phyloP scores from a whole-genome alignment of 2,113 vertebrate genomes.

The Seriola dumerili region DNA sequence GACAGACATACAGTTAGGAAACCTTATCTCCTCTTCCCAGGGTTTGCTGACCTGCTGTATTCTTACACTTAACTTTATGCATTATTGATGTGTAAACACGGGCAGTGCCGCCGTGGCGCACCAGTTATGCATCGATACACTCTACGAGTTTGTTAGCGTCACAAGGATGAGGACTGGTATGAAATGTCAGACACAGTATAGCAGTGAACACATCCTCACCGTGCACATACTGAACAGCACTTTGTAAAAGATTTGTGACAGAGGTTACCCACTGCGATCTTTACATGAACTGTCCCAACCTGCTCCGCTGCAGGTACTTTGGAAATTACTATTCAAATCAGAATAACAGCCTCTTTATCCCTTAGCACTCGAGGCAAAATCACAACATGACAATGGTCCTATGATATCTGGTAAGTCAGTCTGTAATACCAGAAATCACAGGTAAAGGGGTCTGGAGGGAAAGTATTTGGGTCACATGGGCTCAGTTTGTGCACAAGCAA shows the following conservation, averaged over 20 bases:
- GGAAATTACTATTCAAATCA: slow-evolving; percentile 17
- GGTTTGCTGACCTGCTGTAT: slow-evolving; percentile 58
- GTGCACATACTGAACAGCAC: neutral
- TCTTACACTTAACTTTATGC: slow-evolving; percentile 36
- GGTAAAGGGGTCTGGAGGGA: neutral
- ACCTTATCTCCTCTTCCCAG: slow-evolving; percentile 29
- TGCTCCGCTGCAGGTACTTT: neutral
- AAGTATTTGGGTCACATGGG: slow-evolving; percentile 8
- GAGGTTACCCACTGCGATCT: neutral
- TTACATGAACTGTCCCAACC: neutral
- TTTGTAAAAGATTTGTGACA: neutral
- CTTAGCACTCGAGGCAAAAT: neutral
- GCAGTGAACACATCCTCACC: neutral
- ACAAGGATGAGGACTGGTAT: slow-evolving; percentile 4
- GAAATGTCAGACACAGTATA: neutral
- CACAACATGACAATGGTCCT: neutral
- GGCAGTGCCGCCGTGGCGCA: slow-evolving; percentile 25
- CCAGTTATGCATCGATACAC: slow-evolving; percentile 28
- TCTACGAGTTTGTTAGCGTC: neutral
- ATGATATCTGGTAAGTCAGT: neutral
- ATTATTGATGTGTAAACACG: slow-evolving; percentile 73
- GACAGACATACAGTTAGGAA: slow-evolving; percentile 27
- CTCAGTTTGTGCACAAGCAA: slow-evolving; percentile 20
- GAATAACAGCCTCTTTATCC: neutral
- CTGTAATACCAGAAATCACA: neutral